Evolutionary conservation across 2,113 vertebrate species (phyloP).

Genomic region (Alces alces): DNA sequence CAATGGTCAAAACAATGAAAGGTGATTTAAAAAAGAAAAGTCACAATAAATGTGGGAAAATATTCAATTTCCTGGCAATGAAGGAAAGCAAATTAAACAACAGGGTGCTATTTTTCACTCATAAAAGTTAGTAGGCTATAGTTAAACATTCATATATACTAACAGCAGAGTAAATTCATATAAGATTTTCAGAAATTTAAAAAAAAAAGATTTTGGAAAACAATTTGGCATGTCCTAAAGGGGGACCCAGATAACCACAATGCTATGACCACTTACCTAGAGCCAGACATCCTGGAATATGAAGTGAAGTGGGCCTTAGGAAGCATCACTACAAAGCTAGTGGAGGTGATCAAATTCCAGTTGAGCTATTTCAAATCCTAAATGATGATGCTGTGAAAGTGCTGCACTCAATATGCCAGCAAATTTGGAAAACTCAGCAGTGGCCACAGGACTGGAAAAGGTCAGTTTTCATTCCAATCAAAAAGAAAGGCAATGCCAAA

Average conservation of each 20-base stretch:
- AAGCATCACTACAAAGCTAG: not conserved
- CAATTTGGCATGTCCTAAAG: not conserved
- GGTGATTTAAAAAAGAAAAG: not conserved
- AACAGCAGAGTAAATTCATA: not conserved
- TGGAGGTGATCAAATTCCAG: not conserved
- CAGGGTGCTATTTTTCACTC: not conserved
- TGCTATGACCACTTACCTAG: not conserved
- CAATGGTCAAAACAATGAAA: not conserved
- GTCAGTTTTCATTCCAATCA: not conserved
- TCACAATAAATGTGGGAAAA: constrained; percentile 3
- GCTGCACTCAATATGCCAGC: not conserved
- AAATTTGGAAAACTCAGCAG: not conserved
- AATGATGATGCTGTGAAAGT: not conserved
- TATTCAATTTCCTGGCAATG: not conserved
- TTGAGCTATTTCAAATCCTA: not conserved
- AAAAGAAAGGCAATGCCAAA: not conserved
- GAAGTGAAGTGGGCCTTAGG: not conserved
- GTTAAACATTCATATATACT: not conserved
- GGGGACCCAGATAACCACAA: not conserved
- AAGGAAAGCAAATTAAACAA: constrained; percentile 27
- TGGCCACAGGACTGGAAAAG: not conserved
- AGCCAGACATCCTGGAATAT: not conserved
- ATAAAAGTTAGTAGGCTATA: not conserved
- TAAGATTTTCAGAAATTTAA: not conserved
- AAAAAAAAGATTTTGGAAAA: not conserved